Evolutionary conservation across 2,113 vertebrate genomes (phyloP).

Genomic region (Gadus macrocephalus): DNA sequence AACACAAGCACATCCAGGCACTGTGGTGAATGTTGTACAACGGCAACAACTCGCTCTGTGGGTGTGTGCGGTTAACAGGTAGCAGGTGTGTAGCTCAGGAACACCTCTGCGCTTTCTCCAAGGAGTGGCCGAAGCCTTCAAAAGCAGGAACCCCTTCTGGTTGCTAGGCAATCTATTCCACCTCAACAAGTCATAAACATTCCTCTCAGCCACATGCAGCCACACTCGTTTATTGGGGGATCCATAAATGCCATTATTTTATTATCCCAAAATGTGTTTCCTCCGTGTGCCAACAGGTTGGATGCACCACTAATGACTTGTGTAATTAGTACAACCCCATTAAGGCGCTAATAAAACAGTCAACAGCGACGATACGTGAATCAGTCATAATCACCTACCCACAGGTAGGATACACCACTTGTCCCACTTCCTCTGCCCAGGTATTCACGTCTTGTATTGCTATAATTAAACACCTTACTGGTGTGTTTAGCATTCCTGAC

Average conservation of each 20-base stretch:
- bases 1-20: no score
- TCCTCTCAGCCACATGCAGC: background rate
- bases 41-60: no score
- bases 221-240: background rate
- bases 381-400: slow-evolving; percentile 10
- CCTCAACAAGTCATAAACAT: background rate
- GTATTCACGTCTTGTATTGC: slow-evolving; percentile 13
- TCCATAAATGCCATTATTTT: background rate
- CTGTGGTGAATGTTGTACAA: no score
- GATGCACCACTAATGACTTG: background rate
- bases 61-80: no score
- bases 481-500: slow-evolving; percentile 57
- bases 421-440: slow-evolving; percentile 5
- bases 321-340: slow-evolving; percentile 2
- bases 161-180: background rate
- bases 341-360: slow-evolving; percentile 13
- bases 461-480: slow-evolving; percentile 37
- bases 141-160: background rate
- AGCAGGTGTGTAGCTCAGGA: no score
- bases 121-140: no score
- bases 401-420: background rate
- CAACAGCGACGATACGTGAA: slow-evolving; percentile 21
- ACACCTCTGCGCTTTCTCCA: no score
- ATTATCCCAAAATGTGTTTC: background rate
- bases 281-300: background rate